Conservation (phyloP, 2,888 invertebrate species). For the Leucoma salicis region DNA sequence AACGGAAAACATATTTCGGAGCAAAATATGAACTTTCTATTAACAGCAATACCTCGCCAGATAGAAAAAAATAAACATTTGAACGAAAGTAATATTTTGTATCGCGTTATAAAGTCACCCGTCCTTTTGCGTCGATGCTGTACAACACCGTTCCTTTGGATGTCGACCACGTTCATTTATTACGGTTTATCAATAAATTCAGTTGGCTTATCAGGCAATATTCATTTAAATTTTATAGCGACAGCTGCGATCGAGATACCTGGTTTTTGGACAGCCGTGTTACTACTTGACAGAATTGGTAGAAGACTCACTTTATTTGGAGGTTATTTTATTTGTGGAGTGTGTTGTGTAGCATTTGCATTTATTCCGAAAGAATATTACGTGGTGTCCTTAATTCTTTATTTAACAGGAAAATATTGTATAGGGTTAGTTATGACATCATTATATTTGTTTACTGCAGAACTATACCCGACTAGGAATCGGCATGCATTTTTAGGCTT, state of each 20-base stretch:
- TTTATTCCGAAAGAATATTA: conserved; percentile 65
- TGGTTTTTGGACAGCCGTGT: conserved; percentile 84
- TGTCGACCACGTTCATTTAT: conserved; percentile 89
- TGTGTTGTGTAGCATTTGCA: conserved; percentile 78
- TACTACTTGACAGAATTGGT: conserved; percentile 84
- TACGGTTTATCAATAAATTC: conserved; percentile 91
- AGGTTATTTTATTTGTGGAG: conserved; percentile 69
- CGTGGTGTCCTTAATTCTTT: conserved; percentile 61
- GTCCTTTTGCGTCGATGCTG: conserved; percentile 82
- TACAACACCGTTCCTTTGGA: conserved; percentile 89
- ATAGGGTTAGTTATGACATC: conserved; percentile 85
- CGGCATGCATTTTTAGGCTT: conserved; percentile 85
- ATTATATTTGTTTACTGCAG: conserved; percentile 86
- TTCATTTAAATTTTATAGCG: conserved; percentile 88
- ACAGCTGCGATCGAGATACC: conserved; percentile 86
- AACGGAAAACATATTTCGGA: conserved; percentile 81
- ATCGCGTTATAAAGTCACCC: conserved; percentile 76
- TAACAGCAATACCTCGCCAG: conserved; percentile 54
- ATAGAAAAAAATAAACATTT: conserved; percentile 29
- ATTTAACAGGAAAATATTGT: conserved; percentile 84
- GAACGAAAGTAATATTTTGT: conserved; percentile 43
- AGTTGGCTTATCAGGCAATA: conserved; percentile 87
- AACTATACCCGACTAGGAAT: conserved; percentile 86
- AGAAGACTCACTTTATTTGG: conserved; percentile 63
- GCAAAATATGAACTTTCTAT: conserved; percentile 59